Evolutionary conservation across 1,140 invertebrate species (phyloP), one percentile per base, ranked within the genome.

Genomic region (Halyomorpha halys): DNA sequence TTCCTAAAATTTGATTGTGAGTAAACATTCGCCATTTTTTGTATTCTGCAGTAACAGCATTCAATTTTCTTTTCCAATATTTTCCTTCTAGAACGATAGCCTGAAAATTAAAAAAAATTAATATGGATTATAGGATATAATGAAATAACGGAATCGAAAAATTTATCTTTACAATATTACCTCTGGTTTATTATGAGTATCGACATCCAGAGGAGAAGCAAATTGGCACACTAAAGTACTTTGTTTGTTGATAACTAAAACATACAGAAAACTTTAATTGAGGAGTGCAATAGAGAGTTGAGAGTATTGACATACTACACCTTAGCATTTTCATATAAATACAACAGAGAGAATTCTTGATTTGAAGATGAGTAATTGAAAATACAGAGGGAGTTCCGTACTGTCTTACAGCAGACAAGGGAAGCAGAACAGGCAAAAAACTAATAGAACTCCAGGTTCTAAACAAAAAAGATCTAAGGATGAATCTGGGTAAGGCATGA

Each of bases 1-100:
- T 85, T 45, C 86, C 89, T 71, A 86, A 81, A 71, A 87, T 81
- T 73, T 85, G 84, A 76, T 91, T 90, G 72, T 90, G 86, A 78
- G 89, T 93, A 80, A 92, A 97, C 78, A 92, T 87, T 53, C 97
- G 85, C 97, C 97, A 99, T 87, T 95, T 96, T 82, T 98, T 97
- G 79, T 99, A 99, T 78, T 99, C 97, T 61, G 94, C 93, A 71
- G 93, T 95, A 19, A 99, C 94, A 21, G 93, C 95, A 69, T 94
- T 90, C 62, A 96, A 82, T 78, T 94, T 86, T 73, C 97, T 77
- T 79, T 99, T 99, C 96, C 97, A 99, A 77, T 99, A 99, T 82
- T 98, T 97, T 51, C 94, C 94, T 80, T 98, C 94, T 71, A 97
- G 80, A 64, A 97, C 90, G 63, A 95, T 89, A 69, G 93, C 89